Evolutionary conservation across 1,140 invertebrate species (phyloP), one percentile per base, ranked within the genome.

Genomic region (Trinorchestia longiramus): DNA sequence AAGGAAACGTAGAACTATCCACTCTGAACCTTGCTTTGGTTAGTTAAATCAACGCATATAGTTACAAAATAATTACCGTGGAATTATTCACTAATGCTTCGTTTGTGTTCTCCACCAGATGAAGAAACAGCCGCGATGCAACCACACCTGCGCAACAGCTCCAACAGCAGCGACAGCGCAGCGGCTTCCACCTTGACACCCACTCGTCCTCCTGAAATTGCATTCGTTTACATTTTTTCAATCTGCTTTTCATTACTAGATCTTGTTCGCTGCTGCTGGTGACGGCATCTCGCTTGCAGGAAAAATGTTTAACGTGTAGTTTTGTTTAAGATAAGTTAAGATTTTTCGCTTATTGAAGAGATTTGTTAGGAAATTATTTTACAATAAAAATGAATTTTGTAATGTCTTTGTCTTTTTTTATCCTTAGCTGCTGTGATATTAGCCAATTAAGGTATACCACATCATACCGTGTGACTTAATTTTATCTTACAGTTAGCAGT

Each of bases 61-160:
- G n/a, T n/a, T n/a, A n/a, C n/a, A n/a, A n/a, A n/a, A n/a, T n/a
- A n/a, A n/a, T n/a, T n/a, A n/a, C n/a, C n/a, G n/a, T n/a, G n/a
- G n/a, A n/a, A n/a, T n/a, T n/a, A n/a, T n/a, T n/a, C n/a, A n/a
- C n/a, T n/a, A n/a, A n/a, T n/a, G n/a, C n/a, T n/a, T n/a, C n/a
- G 28, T 77, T 77, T 36, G 28, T 77, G 62, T 77, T 77, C 28
- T 11, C 62, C 62, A 4, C 40, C 87, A 95, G 95, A 92, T 43
- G 95, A 95, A 44, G 91, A 53, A 42, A n/a, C 95, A 40, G 95
- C 95, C 36, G 95, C 95, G 4, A 95, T 95, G 95, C 95, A 95
- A 43, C 95, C 95, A 1, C 57, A 95, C 95, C 77, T 95, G 6
- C 57, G 57, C 36, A 40, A 40, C 92, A 47, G 43, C 44, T 47